Percentiles rank a stretch among this genome's conserved stretches.
Conservation (phyloP, 2,888 invertebrate species). For the Ischnura elegans region DNA sequence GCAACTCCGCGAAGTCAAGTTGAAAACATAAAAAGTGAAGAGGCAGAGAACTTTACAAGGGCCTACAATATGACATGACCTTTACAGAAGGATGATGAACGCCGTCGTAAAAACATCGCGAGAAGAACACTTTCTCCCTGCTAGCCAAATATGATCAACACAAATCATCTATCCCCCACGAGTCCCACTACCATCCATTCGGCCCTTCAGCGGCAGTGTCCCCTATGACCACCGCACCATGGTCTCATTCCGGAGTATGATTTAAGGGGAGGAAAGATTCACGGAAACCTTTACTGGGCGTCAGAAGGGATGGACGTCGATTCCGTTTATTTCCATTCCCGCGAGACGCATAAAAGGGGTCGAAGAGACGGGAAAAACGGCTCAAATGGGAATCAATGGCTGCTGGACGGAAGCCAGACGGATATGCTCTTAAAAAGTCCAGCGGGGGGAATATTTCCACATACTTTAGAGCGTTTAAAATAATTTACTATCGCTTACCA, state of each 20-base stretch:
- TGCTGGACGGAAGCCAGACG: not conserved
- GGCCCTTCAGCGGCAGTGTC: not conserved
- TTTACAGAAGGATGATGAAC: too few relatives aligned
- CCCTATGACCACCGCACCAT: not conserved
- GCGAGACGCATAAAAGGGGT: not conserved
- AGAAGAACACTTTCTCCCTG: too few relatives aligned
- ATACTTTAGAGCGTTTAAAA: too few relatives aligned
- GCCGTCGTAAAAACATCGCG: too few relatives aligned
- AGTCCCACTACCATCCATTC: not conserved
- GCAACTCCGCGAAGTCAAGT: too few relatives aligned
- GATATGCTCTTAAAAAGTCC: not conserved
- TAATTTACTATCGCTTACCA: too few relatives aligned
- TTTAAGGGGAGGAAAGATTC: not conserved
- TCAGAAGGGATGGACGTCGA: not conserved
- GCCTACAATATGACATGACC: too few relatives aligned
- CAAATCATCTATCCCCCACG: not conserved
- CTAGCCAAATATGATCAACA: too few relatives aligned
- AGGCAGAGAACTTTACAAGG: too few relatives aligned
- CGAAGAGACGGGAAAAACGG: not conserved
- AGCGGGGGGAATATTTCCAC: too few relatives aligned
- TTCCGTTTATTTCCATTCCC: not conserved
- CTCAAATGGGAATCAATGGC: constrained; percentile 6
- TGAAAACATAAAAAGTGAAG: too few relatives aligned
- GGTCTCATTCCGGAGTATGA: not conserved
- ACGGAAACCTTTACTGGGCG: not conserved